Base-by-base conservation (phyloP, 2,113 vertebrate species). In the Scatophagus argus region DNA sequence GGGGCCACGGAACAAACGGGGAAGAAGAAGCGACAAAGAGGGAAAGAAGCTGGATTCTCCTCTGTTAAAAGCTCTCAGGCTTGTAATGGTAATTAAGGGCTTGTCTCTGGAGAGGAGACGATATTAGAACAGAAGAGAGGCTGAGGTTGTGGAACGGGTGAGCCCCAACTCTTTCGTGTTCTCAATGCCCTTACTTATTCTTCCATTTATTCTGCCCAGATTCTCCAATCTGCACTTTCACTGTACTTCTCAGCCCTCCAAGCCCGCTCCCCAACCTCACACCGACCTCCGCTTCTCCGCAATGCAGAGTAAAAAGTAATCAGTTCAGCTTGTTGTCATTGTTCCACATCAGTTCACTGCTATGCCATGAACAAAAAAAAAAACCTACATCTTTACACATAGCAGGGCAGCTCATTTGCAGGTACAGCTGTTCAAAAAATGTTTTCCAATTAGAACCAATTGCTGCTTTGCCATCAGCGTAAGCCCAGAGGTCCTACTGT, bases 41-140 rank as follows among this genome's bases (percentile, higher is more conserved):
- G 59, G 47, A 79, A 82, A 88, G 83, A 79, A 86, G 82, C 80
- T 66, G 74, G 79, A 86, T 89, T 91, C 77, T 84, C 79, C 78
- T 87, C 84, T 56, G 86, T 78, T 85, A 85, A 91, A 89, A 86
- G 87, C 91, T 89, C 79, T 87, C 87, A 77, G 81, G 84, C 86
- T 87, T 86, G 79, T 89, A 82, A 88, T 82, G 80, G 77, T 94
- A 90, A 93, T 93, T 92, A 92, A 86, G 79, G 79, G 79, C 81
- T 81, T 38, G 77, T 89, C 91, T 87, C 88, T 46, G 65, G 85
- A 89, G 89, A 86, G 62, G 67, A 68, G 79, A 80, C 75, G 56
- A 74, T 83, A 91, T 89, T 90, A 88, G 85, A 91, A 79, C 59
- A 82, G 84, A 62, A 69, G 75, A 46, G 75, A 82, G 55, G 71